Conservation (phyloP, 2,113 vertebrate species). For the Leptocoma aspasia region DNA sequence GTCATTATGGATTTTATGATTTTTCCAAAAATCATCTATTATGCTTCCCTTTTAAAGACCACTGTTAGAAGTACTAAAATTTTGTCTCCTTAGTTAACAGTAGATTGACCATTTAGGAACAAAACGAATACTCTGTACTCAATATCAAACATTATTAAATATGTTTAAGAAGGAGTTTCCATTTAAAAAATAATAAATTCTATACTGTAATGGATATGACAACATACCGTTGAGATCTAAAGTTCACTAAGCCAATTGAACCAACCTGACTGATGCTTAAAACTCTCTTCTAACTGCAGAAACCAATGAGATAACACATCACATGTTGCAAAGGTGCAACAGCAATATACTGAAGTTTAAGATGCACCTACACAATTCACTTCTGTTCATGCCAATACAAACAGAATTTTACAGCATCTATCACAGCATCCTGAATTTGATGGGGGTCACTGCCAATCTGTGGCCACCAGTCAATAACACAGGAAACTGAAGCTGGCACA, state of each 20-base stretch:
- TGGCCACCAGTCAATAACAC: background rate
- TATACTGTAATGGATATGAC: background rate
- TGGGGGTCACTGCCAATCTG: background rate
- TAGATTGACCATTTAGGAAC: background rate
- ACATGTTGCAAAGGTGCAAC: background rate
- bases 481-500: background rate
- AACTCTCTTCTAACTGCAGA: background rate
- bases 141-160: background rate
- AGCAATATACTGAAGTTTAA: background rate
- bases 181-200: background rate
- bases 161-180: background rate
- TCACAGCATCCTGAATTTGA: background rate
- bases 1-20: background rate
- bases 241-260: background rate
- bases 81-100: background rate
- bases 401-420: background rate
- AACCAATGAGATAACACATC: background rate
- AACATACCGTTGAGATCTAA: background rate
- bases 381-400: background rate
- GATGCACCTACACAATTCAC: background rate
- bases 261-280: background rate
- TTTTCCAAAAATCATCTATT: background rate
- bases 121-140: background rate
- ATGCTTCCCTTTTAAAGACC: background rate
- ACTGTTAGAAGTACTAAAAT: background rate